Evolutionary conservation across 2,797 vertebrate genomes (phyloP), one percentile per base, ranked within the genome.

Genomic region (Gymnoscopelus braueri): DNA sequence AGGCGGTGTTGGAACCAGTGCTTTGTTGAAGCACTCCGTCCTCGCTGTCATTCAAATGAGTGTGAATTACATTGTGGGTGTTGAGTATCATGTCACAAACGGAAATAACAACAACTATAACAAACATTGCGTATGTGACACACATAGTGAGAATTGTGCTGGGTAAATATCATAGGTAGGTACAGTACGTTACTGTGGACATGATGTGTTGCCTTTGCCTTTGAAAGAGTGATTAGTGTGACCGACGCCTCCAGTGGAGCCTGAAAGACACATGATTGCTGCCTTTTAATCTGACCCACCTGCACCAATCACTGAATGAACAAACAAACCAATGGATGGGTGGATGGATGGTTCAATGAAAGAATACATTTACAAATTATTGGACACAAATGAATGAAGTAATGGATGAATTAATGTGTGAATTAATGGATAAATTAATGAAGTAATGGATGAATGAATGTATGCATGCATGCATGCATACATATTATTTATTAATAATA

Each of bases 181-280:
- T 77, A 5, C 32, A 6, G 35, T 39, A 39, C 2, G 35, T 79
- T 72, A 77, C 71, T 66, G 47, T 71, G 62, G 79, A 79, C 48
- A 44, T 48, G 60, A 1, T 12, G 67, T 67, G 76, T 74, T 47
- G 79, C 67, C 49, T 5, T 13, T 83, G 76, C 74, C 78, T 86
- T 29, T 77, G 78, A 79, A 87, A 76, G 64, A 47, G 72, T 88
- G 85, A 90, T 92, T 86, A 78, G 84, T 79, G 80, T 81, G 83
- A 84, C 79, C 74, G 80, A 83, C 57, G 70, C 65, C 65, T 72
- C 80, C 79, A 78, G 50, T 73, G 70, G 51, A 61, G 69, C 76
- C 82, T 85, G 79, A 85, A 81, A 87, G 78, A 83, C 62, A 51
- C 52, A 14, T 69, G 71, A 67, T 81, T 77, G 70, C 47, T 63